Percentiles rank a stretch among this genome's conserved stretches.
These are phyloP conservation scores for Atethmia centrago DNA, from an alignment of 2,888 invertebrate genomes.

Conservation along the genomic window DNA sequence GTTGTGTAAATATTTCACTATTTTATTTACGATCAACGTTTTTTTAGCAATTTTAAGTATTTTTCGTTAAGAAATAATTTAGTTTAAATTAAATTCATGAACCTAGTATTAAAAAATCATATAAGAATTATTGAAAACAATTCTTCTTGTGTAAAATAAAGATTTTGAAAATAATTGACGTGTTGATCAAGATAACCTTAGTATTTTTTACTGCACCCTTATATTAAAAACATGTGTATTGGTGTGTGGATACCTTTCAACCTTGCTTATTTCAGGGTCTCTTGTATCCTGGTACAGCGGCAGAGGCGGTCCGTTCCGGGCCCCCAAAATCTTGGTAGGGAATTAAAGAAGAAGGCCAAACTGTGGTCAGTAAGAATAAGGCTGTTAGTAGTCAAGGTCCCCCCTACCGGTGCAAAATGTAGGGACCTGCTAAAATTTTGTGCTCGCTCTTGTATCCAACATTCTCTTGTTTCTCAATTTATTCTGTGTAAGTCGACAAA, in stretches of 20 bases:
- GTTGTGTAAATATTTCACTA: constrained; percentile 88
- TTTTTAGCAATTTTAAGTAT: constrained; percentile 78
- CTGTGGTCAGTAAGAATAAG: too few species aligned
- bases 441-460: too few species aligned
- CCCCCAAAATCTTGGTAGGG: too few species aligned
- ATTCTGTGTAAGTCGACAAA: too few species aligned
- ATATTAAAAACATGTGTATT: background rate
- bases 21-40: constrained; percentile 83
- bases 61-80: constrained; percentile 76
- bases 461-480: too few species aligned
- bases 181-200: constrained; percentile 60
- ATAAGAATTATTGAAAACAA: constrained; percentile 82
- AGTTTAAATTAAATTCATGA: constrained; percentile 76
- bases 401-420: too few species aligned
- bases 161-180: constrained; percentile 78
- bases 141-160: constrained; percentile 88
- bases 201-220: constrained; percentile 53
- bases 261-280: too few species aligned
- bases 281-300: too few species aligned
- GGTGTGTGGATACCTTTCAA: background rate
- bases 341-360: too few species aligned
- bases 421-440: too few species aligned
- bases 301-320: too few species aligned
- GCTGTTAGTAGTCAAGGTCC: too few species aligned
- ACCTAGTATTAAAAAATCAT: constrained; percentile 80